phyloP scores from a whole-genome alignment of 2,888 invertebrate genomes.

The Clitarchus hookeri region DNA sequence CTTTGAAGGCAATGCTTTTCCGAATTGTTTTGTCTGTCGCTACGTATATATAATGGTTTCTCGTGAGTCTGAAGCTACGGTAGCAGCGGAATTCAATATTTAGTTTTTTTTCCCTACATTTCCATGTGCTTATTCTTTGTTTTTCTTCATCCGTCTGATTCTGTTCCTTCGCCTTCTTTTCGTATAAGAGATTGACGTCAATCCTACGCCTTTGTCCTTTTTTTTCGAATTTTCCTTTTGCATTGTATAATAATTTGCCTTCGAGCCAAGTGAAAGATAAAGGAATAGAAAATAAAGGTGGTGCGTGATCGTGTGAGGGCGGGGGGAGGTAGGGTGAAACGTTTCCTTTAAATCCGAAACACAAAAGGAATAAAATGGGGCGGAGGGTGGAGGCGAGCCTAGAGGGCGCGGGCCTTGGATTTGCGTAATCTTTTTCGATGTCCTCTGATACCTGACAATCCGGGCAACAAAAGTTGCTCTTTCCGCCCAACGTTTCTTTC shows the following conservation, averaged over 20 bases:
- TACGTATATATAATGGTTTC: not conserved
- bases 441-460: slow-evolving; percentile 16
- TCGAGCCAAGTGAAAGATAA: slow-evolving; percentile 21
- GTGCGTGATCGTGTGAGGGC: slow-evolving; percentile 9
- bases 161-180: slow-evolving; percentile 17
- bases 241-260: slow-evolving; percentile 26
- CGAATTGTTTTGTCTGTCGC: slow-evolving; percentile 3
- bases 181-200: slow-evolving; percentile 11
- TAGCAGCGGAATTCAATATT: slow-evolving; percentile 1
- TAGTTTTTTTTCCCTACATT: not conserved
- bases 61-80: not conserved
- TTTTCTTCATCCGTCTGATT: not conserved
- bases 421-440: slow-evolving; percentile 25
- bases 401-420: not conserved
- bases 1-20: not conserved
- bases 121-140: not conserved
- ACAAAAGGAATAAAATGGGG: slow-evolving; percentile 12
- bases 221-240: slow-evolving; percentile 20
- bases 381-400: not conserved
- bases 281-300: slow-evolving; percentile 22
- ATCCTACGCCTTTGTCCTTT: slow-evolving; percentile 10
- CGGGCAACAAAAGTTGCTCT: slow-evolving; percentile 19
- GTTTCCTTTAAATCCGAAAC: slow-evolving; percentile 25
- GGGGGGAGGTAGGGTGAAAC: not conserved
- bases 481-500: slow-evolving; percentile 5